phyloP scores from a whole-genome alignment of 2,113 vertebrate genomes.

The Halichoeres trimaculatus region DNA sequence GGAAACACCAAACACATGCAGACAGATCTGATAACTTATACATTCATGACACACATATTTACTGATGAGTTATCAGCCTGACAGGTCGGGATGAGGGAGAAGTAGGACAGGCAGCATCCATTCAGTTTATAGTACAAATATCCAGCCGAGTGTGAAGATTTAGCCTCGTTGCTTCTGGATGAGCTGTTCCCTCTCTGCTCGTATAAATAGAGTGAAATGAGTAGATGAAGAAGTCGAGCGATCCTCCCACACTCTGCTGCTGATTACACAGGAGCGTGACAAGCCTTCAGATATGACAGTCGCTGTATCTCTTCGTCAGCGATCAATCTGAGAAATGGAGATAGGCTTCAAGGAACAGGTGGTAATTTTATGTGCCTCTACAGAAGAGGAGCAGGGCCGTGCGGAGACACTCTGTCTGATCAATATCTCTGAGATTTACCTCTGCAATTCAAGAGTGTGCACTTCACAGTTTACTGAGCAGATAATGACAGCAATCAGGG shows the following conservation, averaged over 20 bases:
- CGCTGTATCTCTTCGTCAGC: not conserved
- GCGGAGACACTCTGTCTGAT: not conserved
- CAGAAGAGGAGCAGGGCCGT: no score
- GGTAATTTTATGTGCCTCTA: no score
- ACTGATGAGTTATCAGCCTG: not conserved
- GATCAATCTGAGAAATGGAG: not conserved
- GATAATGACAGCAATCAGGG: no score
- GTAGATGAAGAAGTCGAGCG: conserved; percentile 24
- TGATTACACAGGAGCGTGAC: conserved; percentile 21
- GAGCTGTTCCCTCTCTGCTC: not conserved
- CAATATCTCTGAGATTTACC: not conserved
- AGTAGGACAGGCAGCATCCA: no score
- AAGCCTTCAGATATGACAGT: not conserved
- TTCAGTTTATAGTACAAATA: no score
- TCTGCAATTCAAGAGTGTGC: not conserved
- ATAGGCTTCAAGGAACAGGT: not conserved
- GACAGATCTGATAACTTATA: conserved; percentile 20
- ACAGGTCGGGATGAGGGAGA: not conserved
- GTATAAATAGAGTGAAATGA: conserved; percentile 26
- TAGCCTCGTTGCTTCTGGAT: not conserved
- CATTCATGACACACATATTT: conserved; percentile 32
- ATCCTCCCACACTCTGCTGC: conserved; percentile 24
- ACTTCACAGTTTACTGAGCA: not conserved
- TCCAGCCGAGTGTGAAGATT: not conserved
- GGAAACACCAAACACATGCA: not conserved